Conservation (phyloP, 37 sponge, comb jelly and placozoan genomes). For the Haliclona indistincta region DNA sequence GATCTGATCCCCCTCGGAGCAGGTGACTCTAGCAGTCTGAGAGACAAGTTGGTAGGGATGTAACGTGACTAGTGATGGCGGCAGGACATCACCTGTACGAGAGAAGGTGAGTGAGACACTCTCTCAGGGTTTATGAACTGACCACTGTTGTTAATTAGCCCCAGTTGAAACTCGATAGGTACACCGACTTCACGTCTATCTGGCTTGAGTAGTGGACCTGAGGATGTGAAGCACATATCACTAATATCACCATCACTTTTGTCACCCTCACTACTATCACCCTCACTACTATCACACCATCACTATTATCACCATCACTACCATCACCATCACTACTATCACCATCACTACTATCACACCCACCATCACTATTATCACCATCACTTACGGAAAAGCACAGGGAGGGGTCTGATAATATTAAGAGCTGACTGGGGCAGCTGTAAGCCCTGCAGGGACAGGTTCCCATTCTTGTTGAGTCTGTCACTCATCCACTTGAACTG, state of each 20-base stretch:
- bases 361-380: too few relatives aligned
- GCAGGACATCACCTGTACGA: not conserved
- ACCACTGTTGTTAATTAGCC: slow-evolving; percentile 22
- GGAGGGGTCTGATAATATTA: slow-evolving; percentile 33
- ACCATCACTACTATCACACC: too few relatives aligned
- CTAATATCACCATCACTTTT: too few relatives aligned
- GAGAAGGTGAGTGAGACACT: not conserved
- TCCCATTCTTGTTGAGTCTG: not conserved
- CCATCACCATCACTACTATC: too few relatives aligned
- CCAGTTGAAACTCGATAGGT: slow-evolving; percentile 2
- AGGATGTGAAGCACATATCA: not conserved
- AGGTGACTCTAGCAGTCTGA: not conserved
- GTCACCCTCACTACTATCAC: too few relatives aligned
- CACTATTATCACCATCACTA: too few relatives aligned
- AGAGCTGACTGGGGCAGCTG: slow-evolving; percentile 17
- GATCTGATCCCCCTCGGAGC: not conserved
- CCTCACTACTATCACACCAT: too few relatives aligned
- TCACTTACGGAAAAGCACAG: slow-evolving; percentile 49
- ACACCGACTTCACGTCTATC: not conserved
- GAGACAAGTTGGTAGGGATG: not conserved
- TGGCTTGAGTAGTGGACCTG: not conserved
- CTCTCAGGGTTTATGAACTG: not conserved
- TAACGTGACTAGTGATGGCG: not conserved
- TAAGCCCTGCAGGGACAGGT: slow-evolving; percentile 25
- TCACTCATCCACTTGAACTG: slow-evolving; percentile 12